Percentiles rank a stretch among this genome's conserved stretches.
phyloP scores from a whole-genome alignment of 2,888 invertebrate genomes.

The Tipula vernalis region DNA sequence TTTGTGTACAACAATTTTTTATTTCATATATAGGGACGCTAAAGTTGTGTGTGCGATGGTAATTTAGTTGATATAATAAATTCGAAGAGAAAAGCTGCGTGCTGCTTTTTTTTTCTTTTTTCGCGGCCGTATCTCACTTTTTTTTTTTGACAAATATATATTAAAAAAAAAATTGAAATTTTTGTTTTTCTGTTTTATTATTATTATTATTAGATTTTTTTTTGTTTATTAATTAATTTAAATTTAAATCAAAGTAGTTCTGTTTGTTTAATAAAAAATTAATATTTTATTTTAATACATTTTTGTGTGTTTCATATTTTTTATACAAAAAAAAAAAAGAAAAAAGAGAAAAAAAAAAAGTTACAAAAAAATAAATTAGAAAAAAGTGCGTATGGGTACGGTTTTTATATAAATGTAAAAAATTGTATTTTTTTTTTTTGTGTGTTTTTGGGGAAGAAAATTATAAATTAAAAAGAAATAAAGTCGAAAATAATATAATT shows the following conservation, averaged over 20 bases:
- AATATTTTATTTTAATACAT: neutral
- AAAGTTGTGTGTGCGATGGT: conserved; percentile 14
- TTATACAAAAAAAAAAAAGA: neutral
- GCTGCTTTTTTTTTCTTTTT: conserved; percentile 20
- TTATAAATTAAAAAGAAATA: neutral
- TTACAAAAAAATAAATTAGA: neutral
- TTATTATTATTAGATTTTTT: conserved; percentile 5
- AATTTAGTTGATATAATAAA: conserved; percentile 30
- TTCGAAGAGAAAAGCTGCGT: conserved; percentile 31
- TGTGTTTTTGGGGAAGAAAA: neutral
- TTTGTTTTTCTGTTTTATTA: conserved; percentile 6
- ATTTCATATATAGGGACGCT: neutral
- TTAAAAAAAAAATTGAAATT: neutral
- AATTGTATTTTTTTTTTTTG: neutral
- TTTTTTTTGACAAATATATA: conserved; percentile 5
- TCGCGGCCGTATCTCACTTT: conserved; percentile 6
- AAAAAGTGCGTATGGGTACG: neutral
- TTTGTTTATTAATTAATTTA: conserved; percentile 6
- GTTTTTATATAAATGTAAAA: neutral
- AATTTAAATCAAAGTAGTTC: neutral
- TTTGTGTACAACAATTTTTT: neutral
- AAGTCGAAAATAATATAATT: neutral
- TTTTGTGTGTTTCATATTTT: neutral
- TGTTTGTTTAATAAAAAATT: neutral
- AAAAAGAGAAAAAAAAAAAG: neutral